Conservation (phyloP, 2,888 invertebrate species). For the Galerucella pusilla region DNA sequence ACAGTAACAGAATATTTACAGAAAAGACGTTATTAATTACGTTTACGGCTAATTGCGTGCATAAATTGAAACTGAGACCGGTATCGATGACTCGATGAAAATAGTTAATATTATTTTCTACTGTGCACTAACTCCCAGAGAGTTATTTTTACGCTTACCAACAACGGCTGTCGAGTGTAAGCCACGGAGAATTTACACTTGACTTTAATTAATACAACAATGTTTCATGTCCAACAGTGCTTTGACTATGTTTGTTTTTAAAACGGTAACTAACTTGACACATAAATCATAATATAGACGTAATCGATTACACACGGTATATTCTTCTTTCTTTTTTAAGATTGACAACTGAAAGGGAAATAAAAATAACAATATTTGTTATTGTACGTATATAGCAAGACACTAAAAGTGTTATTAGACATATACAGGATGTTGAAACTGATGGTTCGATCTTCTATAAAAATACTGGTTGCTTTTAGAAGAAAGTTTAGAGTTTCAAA, state of each 20-base stretch:
- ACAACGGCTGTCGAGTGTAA: constrained; percentile 9
- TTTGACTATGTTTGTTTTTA: constrained; percentile 30
- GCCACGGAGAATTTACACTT: constrained; percentile 30
- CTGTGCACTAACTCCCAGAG: constrained; percentile 11
- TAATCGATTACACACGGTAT: constrained; percentile 4
- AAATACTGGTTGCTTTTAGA: too few relatives aligned
- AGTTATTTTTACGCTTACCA: constrained; percentile 24
- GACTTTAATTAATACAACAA: constrained; percentile 36
- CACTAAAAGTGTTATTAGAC: background rate
- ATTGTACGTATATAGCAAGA: background rate
- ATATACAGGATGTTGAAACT: too few relatives aligned
- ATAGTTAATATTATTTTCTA: constrained; percentile 30
- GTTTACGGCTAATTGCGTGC: constrained; percentile 30
- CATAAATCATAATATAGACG: constrained; percentile 25
- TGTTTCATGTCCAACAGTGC: constrained; percentile 31
- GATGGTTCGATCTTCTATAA: too few relatives aligned
- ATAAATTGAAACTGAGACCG: constrained; percentile 32
- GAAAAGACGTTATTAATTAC: constrained; percentile 27
- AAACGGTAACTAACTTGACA: constrained; percentile 24
- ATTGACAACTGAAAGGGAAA: constrained; percentile 3
- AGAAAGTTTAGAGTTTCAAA: too few relatives aligned
- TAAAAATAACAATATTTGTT: background rate
- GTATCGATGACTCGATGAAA: constrained; percentile 34
- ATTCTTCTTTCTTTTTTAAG: background rate
- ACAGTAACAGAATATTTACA: constrained; percentile 24